A percentile compares a stretch with the other conserved stretches of the same genome.
These are phyloP conservation scores for Cyclina sinensis DNA, from an alignment of 1,140 invertebrate genomes.

Conservation along the genomic window DNA sequence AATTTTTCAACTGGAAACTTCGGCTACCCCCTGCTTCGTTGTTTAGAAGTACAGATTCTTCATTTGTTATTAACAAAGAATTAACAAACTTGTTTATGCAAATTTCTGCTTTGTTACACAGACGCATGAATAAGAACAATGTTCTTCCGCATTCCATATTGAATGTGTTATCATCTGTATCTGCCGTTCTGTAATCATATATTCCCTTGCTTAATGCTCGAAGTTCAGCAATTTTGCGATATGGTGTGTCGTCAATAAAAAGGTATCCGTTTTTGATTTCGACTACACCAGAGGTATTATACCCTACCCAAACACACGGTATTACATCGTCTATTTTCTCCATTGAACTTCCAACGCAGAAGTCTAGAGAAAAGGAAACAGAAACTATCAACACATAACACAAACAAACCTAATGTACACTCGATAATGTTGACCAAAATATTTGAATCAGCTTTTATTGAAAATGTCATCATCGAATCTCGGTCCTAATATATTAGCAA, in stretches of 20 bases:
- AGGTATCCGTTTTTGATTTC: constrained; percentile 46
- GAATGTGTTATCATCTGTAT: background rate
- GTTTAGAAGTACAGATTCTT: background rate
- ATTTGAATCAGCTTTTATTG: too few relatives aligned
- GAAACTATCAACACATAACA: too few relatives aligned
- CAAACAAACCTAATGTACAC: too few relatives aligned
- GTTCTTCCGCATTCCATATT: constrained; percentile 52
- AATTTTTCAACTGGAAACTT: background rate
- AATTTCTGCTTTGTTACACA: constrained; percentile 51
- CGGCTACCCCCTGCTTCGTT: background rate
- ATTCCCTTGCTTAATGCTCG: constrained; percentile 5
- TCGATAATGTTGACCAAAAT: too few relatives aligned
- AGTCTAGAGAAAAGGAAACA: constrained; percentile 33
- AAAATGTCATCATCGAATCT: too few relatives aligned
- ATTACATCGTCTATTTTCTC: constrained; percentile 33
- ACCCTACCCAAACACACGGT: constrained; percentile 53
- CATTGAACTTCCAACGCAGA: constrained; percentile 48
- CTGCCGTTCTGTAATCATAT: background rate
- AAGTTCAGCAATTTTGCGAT: constrained; percentile 20
- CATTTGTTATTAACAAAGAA: constrained; percentile 11
- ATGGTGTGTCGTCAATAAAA: background rate
- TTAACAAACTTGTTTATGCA: constrained; percentile 25
- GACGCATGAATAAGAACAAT: constrained; percentile 17
- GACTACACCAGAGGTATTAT: constrained; percentile 43
- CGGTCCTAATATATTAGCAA: too few relatives aligned